Conservation (phyloP, 1,140 invertebrate species). For the Meloidogyne chitwoodi region DNA sequence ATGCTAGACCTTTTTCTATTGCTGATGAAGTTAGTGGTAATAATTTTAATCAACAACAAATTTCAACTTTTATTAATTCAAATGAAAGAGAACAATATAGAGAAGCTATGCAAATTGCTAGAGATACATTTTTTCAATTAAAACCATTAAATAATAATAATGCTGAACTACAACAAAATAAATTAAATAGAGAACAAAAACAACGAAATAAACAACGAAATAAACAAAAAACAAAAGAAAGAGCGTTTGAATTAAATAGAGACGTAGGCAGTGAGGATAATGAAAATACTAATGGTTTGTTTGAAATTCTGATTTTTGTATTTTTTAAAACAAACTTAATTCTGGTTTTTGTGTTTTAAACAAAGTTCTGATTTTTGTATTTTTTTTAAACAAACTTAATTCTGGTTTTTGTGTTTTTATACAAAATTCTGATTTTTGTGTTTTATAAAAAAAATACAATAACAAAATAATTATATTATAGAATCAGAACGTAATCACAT, state of each 20-base stretch:
- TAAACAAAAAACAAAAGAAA: not conserved
- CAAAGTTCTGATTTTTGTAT: not conserved
- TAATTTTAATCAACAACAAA: too few species aligned
- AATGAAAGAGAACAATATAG: not conserved
- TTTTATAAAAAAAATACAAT: not conserved
- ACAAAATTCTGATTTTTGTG: not conserved
- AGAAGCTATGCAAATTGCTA: not conserved
- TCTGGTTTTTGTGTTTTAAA: not conserved
- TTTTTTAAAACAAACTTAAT: not conserved
- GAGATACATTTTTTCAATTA: not conserved
- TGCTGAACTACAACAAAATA: not conserved
- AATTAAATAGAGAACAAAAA: not conserved
- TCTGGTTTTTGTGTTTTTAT: not conserved
- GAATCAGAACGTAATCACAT: not conserved
- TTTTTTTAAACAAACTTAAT: not conserved
- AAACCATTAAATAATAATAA: not conserved
- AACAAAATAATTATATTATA: not conserved
- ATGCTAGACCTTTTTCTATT: not conserved
- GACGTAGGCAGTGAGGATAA: not conserved
- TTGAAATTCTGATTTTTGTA: not conserved
- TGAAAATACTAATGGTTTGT: not conserved
- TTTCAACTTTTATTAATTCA: not conserved
- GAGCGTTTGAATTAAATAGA: too few species aligned
- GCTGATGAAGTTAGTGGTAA: not conserved
- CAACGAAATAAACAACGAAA: not conserved